A percentile compares a stretch with the other conserved stretches of the same genome.
Evolutionary conservation across 2,797 vertebrate species (phyloP).

Genomic region (Uromys caudimaculatus): DNA sequence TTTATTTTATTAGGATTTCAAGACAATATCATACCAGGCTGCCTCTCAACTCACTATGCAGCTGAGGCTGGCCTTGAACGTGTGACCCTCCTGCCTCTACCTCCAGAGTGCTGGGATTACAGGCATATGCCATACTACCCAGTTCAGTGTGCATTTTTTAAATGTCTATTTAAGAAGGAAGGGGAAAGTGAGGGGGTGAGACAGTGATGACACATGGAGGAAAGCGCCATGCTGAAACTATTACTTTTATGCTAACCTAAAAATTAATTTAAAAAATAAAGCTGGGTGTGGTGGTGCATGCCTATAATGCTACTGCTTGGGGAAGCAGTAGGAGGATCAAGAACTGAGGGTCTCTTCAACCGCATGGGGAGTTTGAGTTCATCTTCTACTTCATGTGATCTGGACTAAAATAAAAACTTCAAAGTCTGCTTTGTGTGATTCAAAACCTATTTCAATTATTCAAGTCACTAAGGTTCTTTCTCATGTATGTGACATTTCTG

Average conservation of each 20-base stretch:
- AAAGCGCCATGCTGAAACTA: not conserved
- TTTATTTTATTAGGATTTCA: not conserved
- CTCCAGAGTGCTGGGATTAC: not conserved
- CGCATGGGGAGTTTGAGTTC: not conserved
- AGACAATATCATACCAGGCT: not conserved
- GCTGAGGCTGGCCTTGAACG: not conserved
- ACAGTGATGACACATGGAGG: too few species aligned
- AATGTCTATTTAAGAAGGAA: not conserved
- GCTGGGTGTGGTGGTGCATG: not conserved
- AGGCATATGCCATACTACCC: not conserved
- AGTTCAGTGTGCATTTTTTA: not conserved
- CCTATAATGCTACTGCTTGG: not conserved
- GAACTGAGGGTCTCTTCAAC: not conserved
- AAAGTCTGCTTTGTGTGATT: slow-evolving; percentile 1
- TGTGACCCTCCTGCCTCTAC: not conserved
- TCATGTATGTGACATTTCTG: not conserved
- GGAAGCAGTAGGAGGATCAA: not conserved
- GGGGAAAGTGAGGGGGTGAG: not conserved
- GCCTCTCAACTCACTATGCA: not conserved
- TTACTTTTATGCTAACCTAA: not conserved
- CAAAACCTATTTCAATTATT: slow-evolving; percentile 26
- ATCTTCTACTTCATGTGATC: not conserved
- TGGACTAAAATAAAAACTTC: not conserved
- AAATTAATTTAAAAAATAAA: not conserved
- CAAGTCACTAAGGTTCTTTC: not conserved